Conservation (phyloP, 1,140 invertebrate species). For the Zaprionus inermis region DNA sequence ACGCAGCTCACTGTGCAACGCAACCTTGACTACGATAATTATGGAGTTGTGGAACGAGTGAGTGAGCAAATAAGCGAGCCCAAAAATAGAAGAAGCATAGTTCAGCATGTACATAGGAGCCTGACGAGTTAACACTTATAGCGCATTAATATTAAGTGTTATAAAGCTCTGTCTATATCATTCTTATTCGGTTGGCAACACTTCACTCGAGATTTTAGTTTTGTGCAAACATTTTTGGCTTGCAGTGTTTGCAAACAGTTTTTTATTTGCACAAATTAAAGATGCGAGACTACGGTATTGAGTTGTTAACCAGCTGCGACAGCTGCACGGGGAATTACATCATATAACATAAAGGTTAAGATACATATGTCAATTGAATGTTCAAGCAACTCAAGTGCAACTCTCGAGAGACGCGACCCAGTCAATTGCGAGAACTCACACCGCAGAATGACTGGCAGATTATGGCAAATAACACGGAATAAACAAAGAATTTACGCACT, state of each 20-base stretch:
- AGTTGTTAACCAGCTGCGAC: conserved; percentile 37
- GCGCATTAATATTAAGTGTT: background rate
- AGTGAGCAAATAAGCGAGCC: background rate
- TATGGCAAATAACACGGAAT: conserved; percentile 12
- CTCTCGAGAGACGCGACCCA: conserved; percentile 18
- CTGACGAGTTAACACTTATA: background rate
- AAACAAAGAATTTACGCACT: conserved; percentile 8
- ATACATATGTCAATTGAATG: conserved; percentile 46
- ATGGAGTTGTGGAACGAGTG: conserved; percentile 21
- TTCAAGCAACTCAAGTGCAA: conserved; percentile 44
- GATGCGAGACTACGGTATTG: conserved; percentile 19
- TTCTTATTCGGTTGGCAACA: background rate
- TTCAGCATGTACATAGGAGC: conserved; percentile 2
- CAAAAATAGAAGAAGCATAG: conserved; percentile 19
- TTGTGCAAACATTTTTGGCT: conserved; percentile 10
- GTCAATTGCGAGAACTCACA: conserved; percentile 29
- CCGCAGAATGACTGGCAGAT: conserved; percentile 41
- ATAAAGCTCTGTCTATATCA: background rate
- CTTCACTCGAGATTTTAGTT: background rate
- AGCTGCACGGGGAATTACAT: conserved; percentile 28
- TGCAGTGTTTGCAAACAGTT: conserved; percentile 26
- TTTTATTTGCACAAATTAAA: conserved; percentile 27
- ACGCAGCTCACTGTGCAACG: conserved; percentile 1
- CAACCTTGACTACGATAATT: conserved; percentile 41
- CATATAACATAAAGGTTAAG: conserved; percentile 36